Percentiles rank a stretch among this genome's conserved stretches.
These are phyloP conservation scores for Scaptomyza pallida DNA, from an alignment of 1,140 invertebrate genomes.

Conservation along the genomic window DNA sequence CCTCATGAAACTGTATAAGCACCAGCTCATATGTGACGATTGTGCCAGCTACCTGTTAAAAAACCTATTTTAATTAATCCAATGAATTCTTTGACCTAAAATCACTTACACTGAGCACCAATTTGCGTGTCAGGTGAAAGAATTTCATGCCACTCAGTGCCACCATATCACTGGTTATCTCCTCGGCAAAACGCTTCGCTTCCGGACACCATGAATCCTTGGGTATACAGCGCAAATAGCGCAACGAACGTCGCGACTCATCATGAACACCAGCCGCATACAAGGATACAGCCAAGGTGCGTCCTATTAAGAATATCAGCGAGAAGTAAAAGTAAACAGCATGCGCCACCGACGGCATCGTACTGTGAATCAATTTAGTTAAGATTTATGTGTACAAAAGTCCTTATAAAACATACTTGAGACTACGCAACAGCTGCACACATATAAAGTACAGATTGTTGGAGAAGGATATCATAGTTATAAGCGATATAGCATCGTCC, in stretches of 20 bases:
- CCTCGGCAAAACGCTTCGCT: slow-evolving; percentile 86
- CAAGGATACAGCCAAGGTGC: slow-evolving; percentile 87
- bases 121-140: slow-evolving; percentile 87
- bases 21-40: slow-evolving; percentile 88
- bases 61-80: background rate
- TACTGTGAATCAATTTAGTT: slow-evolving; percentile 35
- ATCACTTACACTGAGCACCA: slow-evolving; percentile 85
- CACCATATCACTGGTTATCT: slow-evolving; percentile 86
- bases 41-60: slow-evolving; percentile 85
- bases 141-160: slow-evolving; percentile 87
- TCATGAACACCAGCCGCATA: slow-evolving; percentile 87
- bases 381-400: background rate
- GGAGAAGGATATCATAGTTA: slow-evolving; percentile 81
- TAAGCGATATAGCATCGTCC: slow-evolving; percentile 77
- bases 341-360: slow-evolving; percentile 77
- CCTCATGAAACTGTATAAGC: slow-evolving; percentile 84
- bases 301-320: slow-evolving; percentile 86
- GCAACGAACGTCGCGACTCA: slow-evolving; percentile 86
- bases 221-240: slow-evolving; percentile 86
- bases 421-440: slow-evolving; percentile 72
- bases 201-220: slow-evolving; percentile 86
- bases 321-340: slow-evolving; percentile 87
- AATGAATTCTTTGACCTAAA: too few relatives aligned
- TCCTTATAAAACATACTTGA: slow-evolving; percentile 58
- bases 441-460: slow-evolving; percentile 83